Evolutionary conservation across 2,797 vertebrate species (phyloP), one percentile per base, ranked within the genome.

Genomic region (Tarsius wallacei): DNA sequence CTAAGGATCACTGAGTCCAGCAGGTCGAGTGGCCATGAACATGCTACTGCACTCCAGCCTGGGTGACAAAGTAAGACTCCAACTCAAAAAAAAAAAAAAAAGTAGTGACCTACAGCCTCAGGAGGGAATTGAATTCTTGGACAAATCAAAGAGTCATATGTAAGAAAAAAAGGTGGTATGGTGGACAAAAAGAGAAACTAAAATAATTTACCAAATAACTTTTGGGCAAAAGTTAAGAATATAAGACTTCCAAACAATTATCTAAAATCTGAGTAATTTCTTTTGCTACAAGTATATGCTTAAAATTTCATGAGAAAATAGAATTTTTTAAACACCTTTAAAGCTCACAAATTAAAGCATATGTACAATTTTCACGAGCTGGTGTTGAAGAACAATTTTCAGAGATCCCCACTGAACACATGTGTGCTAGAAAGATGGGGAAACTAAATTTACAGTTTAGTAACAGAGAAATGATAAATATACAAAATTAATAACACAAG

Each of bases 281-380:
- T 93, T 73, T 76, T 70, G 14, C 42, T 42, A 80, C 15, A 87
- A 71, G 15, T 61, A 24, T 61, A 42, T 66, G 5, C 57, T 85
- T 70, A 74, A 96, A 87, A 87, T 76, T 31, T 24, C 28, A 57
- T 49, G 53, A 96, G 21, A 94, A 93, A 86, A 82, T 68, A 0
- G 11, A 3, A 87, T 5, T 82, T 86, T 96, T 15, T 64, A 81
- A 83, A 76, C 28, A 1, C 59, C 93, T 95, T 78, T 73, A 89
- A 83, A 95, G 28, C n/a, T 83, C 71, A 76, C 2, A 91, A 59
- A 66, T 55, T 26, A 70, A 64, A 92, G 16, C 4, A 74, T 21
- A 63, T n/a, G 28, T 13, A 8, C 9, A 17, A 3, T 74, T 90
- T 90, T 78, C 15, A 42, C 63, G 36, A 76, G n/a, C 10, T 87